phyloP scores from a whole-genome alignment of 2,888 invertebrate genomes.

The Nomada goodeniana region DNA sequence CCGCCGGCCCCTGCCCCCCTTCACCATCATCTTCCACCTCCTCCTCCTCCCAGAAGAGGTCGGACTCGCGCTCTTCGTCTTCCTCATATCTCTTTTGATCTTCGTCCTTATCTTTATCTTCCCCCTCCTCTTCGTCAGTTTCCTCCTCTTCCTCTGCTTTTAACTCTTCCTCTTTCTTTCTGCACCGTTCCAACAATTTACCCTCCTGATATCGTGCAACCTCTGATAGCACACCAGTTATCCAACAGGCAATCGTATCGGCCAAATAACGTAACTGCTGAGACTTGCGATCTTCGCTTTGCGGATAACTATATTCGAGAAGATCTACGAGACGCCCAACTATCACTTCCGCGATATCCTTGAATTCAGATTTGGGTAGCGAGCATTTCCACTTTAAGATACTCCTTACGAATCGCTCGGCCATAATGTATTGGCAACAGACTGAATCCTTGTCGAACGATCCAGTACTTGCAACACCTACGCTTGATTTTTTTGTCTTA shows the following conservation, averaged over 20 bases:
- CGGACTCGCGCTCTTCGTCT: neutral
- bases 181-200: slow-evolving; percentile 69
- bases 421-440: slow-evolving; percentile 77
- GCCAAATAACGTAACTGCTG: slow-evolving; percentile 79
- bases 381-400: slow-evolving; percentile 76
- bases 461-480: slow-evolving; percentile 6
- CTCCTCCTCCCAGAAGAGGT: neutral
- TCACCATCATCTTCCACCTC: neutral
- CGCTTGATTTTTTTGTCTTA: slow-evolving; percentile 23
- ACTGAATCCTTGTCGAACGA: slow-evolving; percentile 70
- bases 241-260: slow-evolving; percentile 79
- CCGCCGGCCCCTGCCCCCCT: slow-evolving; percentile 5
- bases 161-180: slow-evolving; percentile 55
- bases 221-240: slow-evolving; percentile 77
- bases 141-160: slow-evolving; percentile 30
- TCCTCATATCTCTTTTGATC: slow-evolving; percentile 21
- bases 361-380: slow-evolving; percentile 74
- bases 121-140: slow-evolving; percentile 44
- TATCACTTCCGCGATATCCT: slow-evolving; percentile 78
- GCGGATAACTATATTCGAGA: slow-evolving; percentile 69
- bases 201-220: slow-evolving; percentile 70
- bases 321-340: slow-evolving; percentile 68
- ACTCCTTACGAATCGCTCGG: slow-evolving; percentile 78
- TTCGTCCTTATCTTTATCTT: slow-evolving; percentile 23
- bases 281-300: slow-evolving; percentile 75